These are phyloP conservation scores for Anastrepha ludens DNA, from an alignment of 1,140 invertebrate species.

Conservation along the genomic window DNA sequence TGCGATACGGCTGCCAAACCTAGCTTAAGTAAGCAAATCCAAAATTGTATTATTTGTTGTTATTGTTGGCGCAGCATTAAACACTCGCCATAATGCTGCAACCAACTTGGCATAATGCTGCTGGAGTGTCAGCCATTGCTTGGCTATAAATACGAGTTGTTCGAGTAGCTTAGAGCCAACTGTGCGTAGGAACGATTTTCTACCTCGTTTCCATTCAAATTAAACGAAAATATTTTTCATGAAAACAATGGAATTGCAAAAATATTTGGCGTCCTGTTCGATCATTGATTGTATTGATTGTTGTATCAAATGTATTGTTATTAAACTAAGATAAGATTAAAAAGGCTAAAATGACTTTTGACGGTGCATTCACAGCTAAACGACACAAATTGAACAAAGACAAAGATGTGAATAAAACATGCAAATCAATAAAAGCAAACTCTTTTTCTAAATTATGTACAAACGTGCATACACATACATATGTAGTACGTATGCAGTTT, in stretches of 20 bases:
- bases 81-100: no score
- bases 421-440: background rate
- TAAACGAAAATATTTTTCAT: conserved; percentile 27
- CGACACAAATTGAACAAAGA: background rate
- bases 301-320: conserved; percentile 34
- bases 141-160: no score
- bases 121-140: no score
- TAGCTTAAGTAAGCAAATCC: no score
- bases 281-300: background rate
- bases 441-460: background rate
- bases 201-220: background rate
- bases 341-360: background rate
- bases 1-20: no score
- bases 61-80: no score
- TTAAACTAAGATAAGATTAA: conserved; percentile 8
- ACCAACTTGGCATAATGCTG: no score
- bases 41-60: no score
- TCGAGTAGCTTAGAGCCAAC: no score
- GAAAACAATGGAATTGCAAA: background rate
- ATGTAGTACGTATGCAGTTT: background rate
- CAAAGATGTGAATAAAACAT: background rate
- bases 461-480: background rate
- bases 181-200: no score
- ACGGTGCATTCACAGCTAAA: background rate
- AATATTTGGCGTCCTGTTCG: conserved; percentile 19